Evolutionary conservation across 2,888 invertebrate genomes (phyloP).

Genomic region (Xanthia icteritia): DNA sequence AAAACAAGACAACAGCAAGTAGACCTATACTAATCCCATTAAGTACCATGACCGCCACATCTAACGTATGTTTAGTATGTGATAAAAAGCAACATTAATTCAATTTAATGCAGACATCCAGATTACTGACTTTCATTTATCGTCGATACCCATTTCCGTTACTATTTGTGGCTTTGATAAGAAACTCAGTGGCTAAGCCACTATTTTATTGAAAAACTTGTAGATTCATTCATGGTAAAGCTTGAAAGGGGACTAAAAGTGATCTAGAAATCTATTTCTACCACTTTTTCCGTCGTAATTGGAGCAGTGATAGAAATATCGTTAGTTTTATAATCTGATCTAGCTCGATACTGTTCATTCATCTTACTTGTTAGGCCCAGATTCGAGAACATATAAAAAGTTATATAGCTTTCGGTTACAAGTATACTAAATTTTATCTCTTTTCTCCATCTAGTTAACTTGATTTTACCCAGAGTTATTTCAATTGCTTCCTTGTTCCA

Average conservation of each 20-base stretch:
- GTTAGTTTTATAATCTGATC: slow-evolving; percentile 25
- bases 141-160: slow-evolving; percentile 54
- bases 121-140: slow-evolving; percentile 58
- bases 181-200: slow-evolving; percentile 46
- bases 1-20: not conserved
- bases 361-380: not conserved
- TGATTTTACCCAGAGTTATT: not conserved
- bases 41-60: slow-evolving; percentile 1
- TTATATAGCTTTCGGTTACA: not conserved
- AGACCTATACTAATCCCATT: not conserved
- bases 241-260: slow-evolving; percentile 20
- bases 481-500: slow-evolving; percentile 10
- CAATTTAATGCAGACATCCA: slow-evolving; percentile 44
- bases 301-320: slow-evolving; percentile 45
- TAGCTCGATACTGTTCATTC: slow-evolving; percentile 31
- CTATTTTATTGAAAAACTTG: slow-evolving; percentile 46
- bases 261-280: slow-evolving; percentile 47
- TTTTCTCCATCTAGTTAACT: slow-evolving; percentile 2
- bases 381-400: not conserved
- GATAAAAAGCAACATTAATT: slow-evolving; percentile 50
- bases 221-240: slow-evolving; percentile 57
- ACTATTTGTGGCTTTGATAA: slow-evolving; percentile 59
- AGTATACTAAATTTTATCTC: slow-evolving; percentile 19
- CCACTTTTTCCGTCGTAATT: slow-evolving; percentile 32
- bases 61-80: slow-evolving; percentile 1